Base-by-base conservation (phyloP, 2,113 vertebrate species). In the Trematomus loennbergii region DNA sequence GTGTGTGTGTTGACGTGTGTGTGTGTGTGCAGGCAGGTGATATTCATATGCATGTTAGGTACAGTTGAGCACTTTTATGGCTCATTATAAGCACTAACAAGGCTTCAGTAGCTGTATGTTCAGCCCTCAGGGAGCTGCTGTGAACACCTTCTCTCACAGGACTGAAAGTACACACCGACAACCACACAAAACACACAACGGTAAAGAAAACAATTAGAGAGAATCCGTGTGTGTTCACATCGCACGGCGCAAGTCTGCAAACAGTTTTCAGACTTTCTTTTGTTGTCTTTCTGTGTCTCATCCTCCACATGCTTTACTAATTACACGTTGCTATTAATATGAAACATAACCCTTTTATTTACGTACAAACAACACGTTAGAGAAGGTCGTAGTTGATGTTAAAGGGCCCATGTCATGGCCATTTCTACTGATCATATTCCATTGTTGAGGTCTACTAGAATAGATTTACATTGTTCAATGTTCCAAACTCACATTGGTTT, bases 11-110 rank as follows among this genome's bases (percentile, higher is more conserved):
- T 54, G 61, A 29, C 36, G 58, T 40, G 60, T 64, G 58, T 40
- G 60, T 64, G 62, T 65, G 46, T 60, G 78, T 67, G 70, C 29
- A 53, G 67, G 78, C 84, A 90, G 88, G 88, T 89, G 80, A 89
- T 80, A 79, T 83, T 83, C 79, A 77, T 73, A 49, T 78, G 82
- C 75, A 79, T 82, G 87, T 81, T 78, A 36, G 65, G 79, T 81
- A 83, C 88, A 92, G 89, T 88, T 91, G 91, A 92, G 87, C 88
- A 75, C 87, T 87, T 91, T 87, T 86, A 87, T 81, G 84, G 89
- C 83, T 87, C 86, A 90, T 93, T 90, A 93, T 89, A 79, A 79
- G 74, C 70, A 87, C 86, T 89, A 91, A 93, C 90, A 88, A 89
- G 89, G 90, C 82, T 87, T 87, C 90, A 91, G 89, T 88, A 82